Conservation (phyloP, 2,797 vertebrate species). For the Microctenopoma steveboyesi region DNA sequence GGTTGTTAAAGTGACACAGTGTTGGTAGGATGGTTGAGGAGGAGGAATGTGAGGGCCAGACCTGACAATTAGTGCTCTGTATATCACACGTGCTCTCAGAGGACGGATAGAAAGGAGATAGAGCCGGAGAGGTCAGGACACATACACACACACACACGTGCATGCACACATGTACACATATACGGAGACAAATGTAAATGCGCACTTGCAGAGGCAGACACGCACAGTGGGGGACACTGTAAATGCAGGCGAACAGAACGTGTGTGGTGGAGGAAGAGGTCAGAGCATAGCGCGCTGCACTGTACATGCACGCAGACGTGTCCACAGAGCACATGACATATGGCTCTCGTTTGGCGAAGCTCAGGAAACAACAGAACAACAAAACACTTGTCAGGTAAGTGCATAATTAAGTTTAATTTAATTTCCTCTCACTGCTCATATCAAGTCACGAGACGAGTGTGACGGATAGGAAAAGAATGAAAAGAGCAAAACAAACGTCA, state of each 20-base stretch:
- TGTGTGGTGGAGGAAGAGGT: constrained; percentile 26
- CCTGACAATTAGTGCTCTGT: constrained; percentile 87
- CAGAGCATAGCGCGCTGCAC: constrained; percentile 8
- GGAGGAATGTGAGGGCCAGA: constrained; percentile 85
- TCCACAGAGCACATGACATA: constrained; percentile 38
- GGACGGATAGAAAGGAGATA: constrained; percentile 63
- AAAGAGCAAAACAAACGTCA: constrained; percentile 8
- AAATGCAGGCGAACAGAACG: constrained; percentile 28
- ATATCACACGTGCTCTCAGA: constrained; percentile 77
- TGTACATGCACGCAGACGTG: not conserved
- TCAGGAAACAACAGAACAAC: constrained; percentile 38
- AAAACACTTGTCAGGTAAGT: constrained; percentile 52
- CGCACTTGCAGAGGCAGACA: constrained; percentile 31
- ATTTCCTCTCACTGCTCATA: constrained; percentile 52
- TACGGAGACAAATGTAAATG: constrained; percentile 20
- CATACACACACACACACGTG: constrained; percentile 33
- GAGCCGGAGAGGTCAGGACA: constrained; percentile 63
- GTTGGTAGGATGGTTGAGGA: constrained; percentile 86
- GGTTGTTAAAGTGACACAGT: constrained; percentile 94
- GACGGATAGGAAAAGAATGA: constrained; percentile 17
- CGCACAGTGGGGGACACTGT: constrained; percentile 10
- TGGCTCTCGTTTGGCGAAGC: constrained; percentile 41
- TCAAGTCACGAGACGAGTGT: constrained; percentile 41
- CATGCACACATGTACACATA: not conserved
- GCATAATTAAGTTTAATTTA: constrained; percentile 46